Evolutionary conservation across 2,113 vertebrate genomes (phyloP), one percentile per base, ranked within the genome.

Genomic region (Acrocephalus kingi): DNA sequence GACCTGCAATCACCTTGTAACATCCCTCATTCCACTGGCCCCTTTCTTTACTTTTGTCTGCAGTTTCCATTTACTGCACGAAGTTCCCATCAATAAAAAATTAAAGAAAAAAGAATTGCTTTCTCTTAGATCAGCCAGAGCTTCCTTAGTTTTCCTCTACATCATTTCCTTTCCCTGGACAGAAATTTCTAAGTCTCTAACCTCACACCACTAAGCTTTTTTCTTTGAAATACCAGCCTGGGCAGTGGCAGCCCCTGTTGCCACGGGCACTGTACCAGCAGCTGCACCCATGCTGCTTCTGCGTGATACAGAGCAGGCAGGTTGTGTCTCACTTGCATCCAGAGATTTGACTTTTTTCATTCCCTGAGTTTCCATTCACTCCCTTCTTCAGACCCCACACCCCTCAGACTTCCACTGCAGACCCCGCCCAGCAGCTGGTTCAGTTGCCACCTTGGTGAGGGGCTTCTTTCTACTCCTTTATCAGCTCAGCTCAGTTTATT

Each of bases 221-320:
- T 54, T 37, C n/a, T 41, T 12, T 0, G 0, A 62, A 51, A 12
- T 23, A 41, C 2, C 46, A 69, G 31, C 14, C 35, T 14, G 55
- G 61, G 48, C 67, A 84, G 68, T 48, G 45, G 58, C 39, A 88
- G 22, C 41, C 56, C 30, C 66, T 56, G 25, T 25, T 78, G 51
- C 75, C 56, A 31, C 11, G 49, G 30, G 46, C 55, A 21, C 24
- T 28, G 9, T 39, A 25, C 22, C 20, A 51, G 28, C 51, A 85
- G 49, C 33, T 22, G 76, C 37, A 62, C 61, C 52, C 39, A 13
- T 7, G 43, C 61, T 46, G 19, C 46, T 66, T 37, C 58, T 3
- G 0, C 33, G 13, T 28, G 63, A 76, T 23, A 33, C 39, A 11
- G 16, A 48, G 48, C 43, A 46, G 35, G 25, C 55, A 83, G 33